Percentiles rank a stretch among this genome's conserved stretches.
These are phyloP conservation scores for Anisognathus igniventris DNA, from an alignment of 2,797 vertebrate species.

Conservation along the genomic window DNA sequence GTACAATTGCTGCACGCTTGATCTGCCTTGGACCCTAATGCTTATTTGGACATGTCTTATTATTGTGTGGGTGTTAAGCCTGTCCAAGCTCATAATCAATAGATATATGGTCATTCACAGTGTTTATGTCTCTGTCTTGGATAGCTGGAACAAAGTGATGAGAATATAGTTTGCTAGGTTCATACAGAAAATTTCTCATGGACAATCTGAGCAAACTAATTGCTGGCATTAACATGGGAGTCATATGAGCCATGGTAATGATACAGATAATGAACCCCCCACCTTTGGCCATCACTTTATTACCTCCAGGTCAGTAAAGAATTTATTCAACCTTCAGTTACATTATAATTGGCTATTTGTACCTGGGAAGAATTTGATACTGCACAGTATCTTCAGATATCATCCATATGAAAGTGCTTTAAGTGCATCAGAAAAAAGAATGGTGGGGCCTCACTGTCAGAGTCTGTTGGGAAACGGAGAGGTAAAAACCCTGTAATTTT, in stretches of 20 bases:
- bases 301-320: not conserved
- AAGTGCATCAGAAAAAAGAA: not conserved
- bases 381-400: not conserved
- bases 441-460: not conserved
- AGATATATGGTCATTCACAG: not conserved
- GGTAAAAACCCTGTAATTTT: not conserved
- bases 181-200: conserved; percentile 2
- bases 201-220: conserved; percentile 40
- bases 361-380: not conserved
- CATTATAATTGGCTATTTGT: not conserved
- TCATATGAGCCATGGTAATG: conserved; percentile 10
- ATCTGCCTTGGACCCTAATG: conserved; percentile 31
- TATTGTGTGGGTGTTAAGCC: conserved; percentile 30
- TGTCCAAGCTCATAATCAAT: conserved; percentile 30
- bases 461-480: not conserved
- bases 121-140: conserved; percentile 24
- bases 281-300: not conserved
- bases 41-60: conserved; percentile 42
- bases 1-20: conserved; percentile 28
- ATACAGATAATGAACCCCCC: not conserved
- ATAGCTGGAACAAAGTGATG: conserved; percentile 21
- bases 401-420: not conserved
- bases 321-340: not conserved
- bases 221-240: conserved; percentile 14
- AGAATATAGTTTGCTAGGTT: not conserved